These are phyloP conservation scores for Spodoptera littoralis DNA, from an alignment of 2,888 invertebrate genomes.

Conservation along the genomic window DNA sequence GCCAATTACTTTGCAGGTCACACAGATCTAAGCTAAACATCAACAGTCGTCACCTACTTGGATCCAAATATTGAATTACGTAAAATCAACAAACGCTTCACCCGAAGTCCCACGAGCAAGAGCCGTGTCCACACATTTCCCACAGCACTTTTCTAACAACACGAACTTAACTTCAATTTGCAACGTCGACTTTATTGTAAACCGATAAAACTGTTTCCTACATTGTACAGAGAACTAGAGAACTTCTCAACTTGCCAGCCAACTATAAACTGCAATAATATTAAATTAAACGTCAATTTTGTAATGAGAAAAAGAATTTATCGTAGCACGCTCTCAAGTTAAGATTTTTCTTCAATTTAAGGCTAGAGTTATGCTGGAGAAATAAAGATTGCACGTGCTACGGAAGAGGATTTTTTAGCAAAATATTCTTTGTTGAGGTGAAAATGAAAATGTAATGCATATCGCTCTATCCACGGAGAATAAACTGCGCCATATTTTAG, in stretches of 20 bases:
- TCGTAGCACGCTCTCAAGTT: slow-evolving; percentile 39
- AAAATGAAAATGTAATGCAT: slow-evolving; percentile 44
- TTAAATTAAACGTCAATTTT: slow-evolving; percentile 60
- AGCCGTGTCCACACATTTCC: slow-evolving; percentile 5
- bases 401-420: slow-evolving; percentile 26
- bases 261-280: slow-evolving; percentile 57
- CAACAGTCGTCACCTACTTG: too few species aligned
- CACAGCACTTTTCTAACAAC: slow-evolving; percentile 39
- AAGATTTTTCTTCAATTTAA: slow-evolving; percentile 44
- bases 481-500: slow-evolving; percentile 31
- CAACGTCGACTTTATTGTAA: slow-evolving; percentile 60
- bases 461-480: slow-evolving; percentile 10
- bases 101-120: too few species aligned
- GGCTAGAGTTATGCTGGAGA: slow-evolving; percentile 34
- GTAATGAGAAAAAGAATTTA: slow-evolving; percentile 58
- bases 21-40: too few species aligned
- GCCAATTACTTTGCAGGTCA: too few species aligned
- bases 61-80: too few species aligned
- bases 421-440: slow-evolving; percentile 36
- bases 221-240: slow-evolving; percentile 20
- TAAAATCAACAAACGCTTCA: too few species aligned
- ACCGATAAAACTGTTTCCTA: slow-evolving; percentile 57
- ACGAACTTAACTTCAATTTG: slow-evolving; percentile 55
- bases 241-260: slow-evolving; percentile 36
- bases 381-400: slow-evolving; percentile 50